phyloP scores from a whole-genome alignment of 2,113 vertebrate species.

The Zosterops japonicus region DNA sequence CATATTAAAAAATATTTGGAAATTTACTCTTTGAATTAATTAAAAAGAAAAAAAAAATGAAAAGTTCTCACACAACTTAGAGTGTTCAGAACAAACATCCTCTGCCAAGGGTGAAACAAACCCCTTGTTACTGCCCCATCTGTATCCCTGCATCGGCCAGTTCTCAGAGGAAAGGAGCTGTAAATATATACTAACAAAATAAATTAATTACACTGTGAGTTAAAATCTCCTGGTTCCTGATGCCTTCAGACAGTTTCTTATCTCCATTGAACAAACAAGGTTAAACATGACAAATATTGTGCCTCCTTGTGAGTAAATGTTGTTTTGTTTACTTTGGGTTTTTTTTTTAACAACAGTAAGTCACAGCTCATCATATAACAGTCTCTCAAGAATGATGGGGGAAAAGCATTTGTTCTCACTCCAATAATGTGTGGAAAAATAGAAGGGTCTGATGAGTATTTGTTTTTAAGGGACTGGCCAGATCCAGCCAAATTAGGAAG shows the following conservation, averaged over 20 bases:
- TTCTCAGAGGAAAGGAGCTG: neutral
- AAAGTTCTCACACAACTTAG: neutral
- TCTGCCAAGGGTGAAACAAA: neutral
- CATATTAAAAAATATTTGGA: neutral
- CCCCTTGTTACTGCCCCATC: neutral
- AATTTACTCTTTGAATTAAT: neutral
- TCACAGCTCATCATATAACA: slow-evolving; percentile 6
- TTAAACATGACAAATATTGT: slow-evolving; percentile 34
- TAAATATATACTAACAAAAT: neutral
- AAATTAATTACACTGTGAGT: neutral
- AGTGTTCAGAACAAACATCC: neutral
- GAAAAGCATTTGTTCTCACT: neutral
- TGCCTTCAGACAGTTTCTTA: neutral
- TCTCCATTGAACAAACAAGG: neutral
- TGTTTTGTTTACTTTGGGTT: neutral
- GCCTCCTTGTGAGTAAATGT: slow-evolving; percentile 18
- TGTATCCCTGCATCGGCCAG: neutral
- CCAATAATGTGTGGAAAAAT: neutral
- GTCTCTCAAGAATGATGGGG: neutral
- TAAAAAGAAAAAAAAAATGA: neutral
- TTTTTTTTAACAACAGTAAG: slow-evolving; percentile 5
- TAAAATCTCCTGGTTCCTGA: neutral
- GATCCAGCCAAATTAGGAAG: neutral
- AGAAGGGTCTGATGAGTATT: neutral
- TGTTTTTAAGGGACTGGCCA: neutral